Conservation (phyloP, 2,797 vertebrate genomes). For the Coluber constrictor region DNA sequence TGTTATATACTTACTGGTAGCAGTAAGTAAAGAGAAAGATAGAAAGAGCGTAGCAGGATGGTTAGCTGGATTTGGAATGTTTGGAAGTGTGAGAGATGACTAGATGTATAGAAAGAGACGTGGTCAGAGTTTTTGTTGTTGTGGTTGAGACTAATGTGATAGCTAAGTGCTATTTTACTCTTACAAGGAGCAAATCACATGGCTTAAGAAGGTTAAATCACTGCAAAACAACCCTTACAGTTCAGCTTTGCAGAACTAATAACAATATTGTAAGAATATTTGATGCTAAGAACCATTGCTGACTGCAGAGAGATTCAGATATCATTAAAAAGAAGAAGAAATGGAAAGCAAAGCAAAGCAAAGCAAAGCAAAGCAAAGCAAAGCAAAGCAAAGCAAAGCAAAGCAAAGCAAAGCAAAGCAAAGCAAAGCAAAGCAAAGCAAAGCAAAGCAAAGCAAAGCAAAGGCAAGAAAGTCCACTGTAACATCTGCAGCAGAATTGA, state of each 20-base stretch:
- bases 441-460: no score
- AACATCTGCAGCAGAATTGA: not conserved
- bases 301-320: not conserved
- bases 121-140: not conserved
- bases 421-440: not conserved
- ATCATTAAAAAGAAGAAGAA: not conserved
- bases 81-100: not conserved
- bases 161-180: not conserved
- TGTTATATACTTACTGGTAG: not conserved
- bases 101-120: not conserved
- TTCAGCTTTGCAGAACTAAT: not conserved
- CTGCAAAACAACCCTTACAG: not conserved
- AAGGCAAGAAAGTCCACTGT: not conserved
- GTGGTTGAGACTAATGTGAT: not conserved
- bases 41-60: not conserved
- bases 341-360: not conserved
- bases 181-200: not conserved
- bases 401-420: not conserved
- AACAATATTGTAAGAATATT: not conserved
- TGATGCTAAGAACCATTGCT: not conserved
- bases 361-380: not conserved
- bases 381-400: not conserved
- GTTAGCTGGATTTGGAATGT: not conserved
- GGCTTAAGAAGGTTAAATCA: not conserved
- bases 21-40: not conserved